These are phyloP conservation scores for Arremon brunneinucha DNA, from an alignment of 2,797 vertebrate species.

Conservation along the genomic window DNA sequence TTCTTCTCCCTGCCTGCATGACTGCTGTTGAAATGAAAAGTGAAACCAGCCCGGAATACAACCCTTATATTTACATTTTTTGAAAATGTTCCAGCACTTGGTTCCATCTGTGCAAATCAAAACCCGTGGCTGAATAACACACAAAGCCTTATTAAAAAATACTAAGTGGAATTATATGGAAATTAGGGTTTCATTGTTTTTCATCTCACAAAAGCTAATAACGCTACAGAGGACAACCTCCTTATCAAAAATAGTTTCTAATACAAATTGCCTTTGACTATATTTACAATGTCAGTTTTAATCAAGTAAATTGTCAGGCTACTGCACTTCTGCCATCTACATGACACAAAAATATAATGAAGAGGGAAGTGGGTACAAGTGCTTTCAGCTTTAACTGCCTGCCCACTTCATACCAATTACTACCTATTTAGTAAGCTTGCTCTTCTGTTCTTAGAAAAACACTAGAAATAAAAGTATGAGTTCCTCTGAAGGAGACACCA, in stretches of 20 bases:
- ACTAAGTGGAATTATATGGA: conserved; percentile 47
- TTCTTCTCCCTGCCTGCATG: not conserved
- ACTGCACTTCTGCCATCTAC: not conserved
- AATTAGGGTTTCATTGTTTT: conserved; percentile 44
- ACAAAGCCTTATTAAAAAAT: conserved; percentile 43
- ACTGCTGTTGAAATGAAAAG: not conserved
- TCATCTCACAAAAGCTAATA: conserved; percentile 38
- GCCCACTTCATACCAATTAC: conserved; percentile 44
- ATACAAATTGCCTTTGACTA: conserved; percentile 60
- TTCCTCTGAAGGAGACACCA: not conserved
- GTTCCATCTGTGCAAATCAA: conserved; percentile 29
- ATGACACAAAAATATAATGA: not conserved
- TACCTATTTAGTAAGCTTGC: not conserved
- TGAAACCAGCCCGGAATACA: not conserved
- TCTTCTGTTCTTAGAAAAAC: not conserved
- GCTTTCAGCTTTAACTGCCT: conserved; percentile 25
- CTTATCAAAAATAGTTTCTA: conserved; percentile 42
- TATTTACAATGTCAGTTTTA: conserved; percentile 66
- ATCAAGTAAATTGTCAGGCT: conserved; percentile 55
- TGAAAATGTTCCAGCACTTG: not conserved
- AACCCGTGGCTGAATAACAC: not conserved
- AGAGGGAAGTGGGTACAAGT: not conserved
- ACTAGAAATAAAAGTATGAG: not conserved
- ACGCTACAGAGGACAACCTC: conserved; percentile 37
- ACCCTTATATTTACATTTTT: not conserved